Conservation (phyloP, 2,888 invertebrate genomes). For the Parthenolecanium corni region DNA sequence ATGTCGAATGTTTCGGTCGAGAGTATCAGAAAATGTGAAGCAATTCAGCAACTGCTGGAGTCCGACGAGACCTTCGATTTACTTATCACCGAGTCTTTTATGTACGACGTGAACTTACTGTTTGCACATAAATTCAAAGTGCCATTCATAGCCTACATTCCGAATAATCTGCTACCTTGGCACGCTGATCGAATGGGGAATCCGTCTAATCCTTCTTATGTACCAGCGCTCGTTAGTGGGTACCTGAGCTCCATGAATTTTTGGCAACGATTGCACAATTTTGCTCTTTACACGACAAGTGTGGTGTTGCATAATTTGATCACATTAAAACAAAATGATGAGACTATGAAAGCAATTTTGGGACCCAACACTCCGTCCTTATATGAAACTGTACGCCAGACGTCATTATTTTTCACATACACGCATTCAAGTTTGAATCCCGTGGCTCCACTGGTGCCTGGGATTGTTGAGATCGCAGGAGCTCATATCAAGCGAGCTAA, state of each 20-base stretch:
- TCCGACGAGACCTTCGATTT: conserved; percentile 31
- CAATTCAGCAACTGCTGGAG: conserved; percentile 1
- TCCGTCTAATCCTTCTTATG: conserved; percentile 32
- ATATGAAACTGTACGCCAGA: neutral
- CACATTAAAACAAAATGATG: neutral
- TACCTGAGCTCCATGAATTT: conserved; percentile 4
- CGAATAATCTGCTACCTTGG: conserved; percentile 33
- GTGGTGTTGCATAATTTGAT: neutral
- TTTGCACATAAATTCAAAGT: conserved; percentile 32
- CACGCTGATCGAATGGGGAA: conserved; percentile 31
- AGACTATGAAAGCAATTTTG: neutral
- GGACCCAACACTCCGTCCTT: neutral
- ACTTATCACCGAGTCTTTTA: conserved; percentile 34
- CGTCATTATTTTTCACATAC: conserved; percentile 4
- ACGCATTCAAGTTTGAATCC: neutral
- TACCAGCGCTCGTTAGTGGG: conserved; percentile 35
- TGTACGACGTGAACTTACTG: conserved; percentile 32
- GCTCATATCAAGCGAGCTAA: neutral
- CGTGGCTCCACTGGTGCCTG: conserved; percentile 12
- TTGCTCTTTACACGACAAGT: neutral
- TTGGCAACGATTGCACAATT: neutral
- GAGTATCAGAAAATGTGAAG: neutral
- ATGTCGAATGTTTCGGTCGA: neutral
- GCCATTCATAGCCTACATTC: conserved; percentile 31
- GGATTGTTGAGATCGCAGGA: conserved; percentile 8